These are phyloP conservation scores for Polypedilum pembai DNA, from an alignment of 1,140 invertebrate genomes.

Conservation along the genomic window DNA sequence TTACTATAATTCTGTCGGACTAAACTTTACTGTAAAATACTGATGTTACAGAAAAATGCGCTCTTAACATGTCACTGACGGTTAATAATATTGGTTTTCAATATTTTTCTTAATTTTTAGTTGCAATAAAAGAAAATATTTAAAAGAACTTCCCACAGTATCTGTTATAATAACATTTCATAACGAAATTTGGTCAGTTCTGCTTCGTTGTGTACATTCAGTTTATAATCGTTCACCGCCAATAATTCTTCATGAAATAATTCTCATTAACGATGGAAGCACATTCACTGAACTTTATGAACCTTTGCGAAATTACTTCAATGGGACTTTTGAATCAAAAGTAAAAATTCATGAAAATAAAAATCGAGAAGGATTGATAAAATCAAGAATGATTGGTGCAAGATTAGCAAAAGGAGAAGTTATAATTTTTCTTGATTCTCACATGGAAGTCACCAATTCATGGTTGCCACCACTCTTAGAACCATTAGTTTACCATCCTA, in stretches of 20 bases:
- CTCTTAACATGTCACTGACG: too few relatives aligned
- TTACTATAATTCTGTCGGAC: too few relatives aligned
- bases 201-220: conserved; percentile 87
- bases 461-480: conserved; percentile 71
- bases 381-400: conserved; percentile 84
- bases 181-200: conserved; percentile 90
- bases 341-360: conserved; percentile 79
- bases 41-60: too few relatives aligned
- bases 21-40: too few relatives aligned
- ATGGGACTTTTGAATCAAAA: conserved; percentile 60
- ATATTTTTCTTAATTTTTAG: conserved; percentile 32
- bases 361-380: conserved; percentile 87
- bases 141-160: conserved; percentile 73
- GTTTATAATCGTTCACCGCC: conserved; percentile 83
- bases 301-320: conserved; percentile 67
- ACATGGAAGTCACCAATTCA: conserved; percentile 92
- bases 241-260: conserved; percentile 82
- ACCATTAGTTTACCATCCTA: conserved; percentile 62
- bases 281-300: conserved; percentile 60
- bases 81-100: too few relatives aligned
- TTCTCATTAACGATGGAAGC: conserved; percentile 91
- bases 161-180: conserved; percentile 96
- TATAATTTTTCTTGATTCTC: conserved; percentile 93
- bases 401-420: conserved; percentile 77
- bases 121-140: conserved; percentile 75